Evolutionary conservation across 2,113 vertebrate genomes (phyloP), one percentile per base, ranked within the genome.

Genomic region (Sapajus apella): DNA sequence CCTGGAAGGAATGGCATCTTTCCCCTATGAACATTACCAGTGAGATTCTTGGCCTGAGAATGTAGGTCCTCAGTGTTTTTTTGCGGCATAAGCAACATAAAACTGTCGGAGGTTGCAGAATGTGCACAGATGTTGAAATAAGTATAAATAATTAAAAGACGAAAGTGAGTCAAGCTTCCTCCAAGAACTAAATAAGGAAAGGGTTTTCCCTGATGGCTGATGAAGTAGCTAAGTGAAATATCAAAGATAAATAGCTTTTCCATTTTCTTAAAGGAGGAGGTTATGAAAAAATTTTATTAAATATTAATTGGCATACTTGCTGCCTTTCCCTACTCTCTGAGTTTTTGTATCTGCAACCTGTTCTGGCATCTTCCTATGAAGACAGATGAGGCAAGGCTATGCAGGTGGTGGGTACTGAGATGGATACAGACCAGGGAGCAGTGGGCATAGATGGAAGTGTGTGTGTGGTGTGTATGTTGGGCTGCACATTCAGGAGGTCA

Each of bases 211-310:
- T 76, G 90, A 97, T 97, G 97, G 64, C 96, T 96, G 96, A 96
- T 87, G 92, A 97, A 98, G 97, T 96, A 98, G 91, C 94, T 98
- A 95, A 98, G 92, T 70, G 85, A 98, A 98, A 97, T 98, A 97
- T 97, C 96, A 98, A 98, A 98, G 93, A 91, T 70, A 98, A 96
- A 94, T 93, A 98, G 90, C 83, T 97, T 98, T 98, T 93, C 93
- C 90, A 90, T 94, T 87, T 92, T 80, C 97, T 92, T 52, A 56
- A 75, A 94, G 56, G 47, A 16, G 30, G 40, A 72, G 66, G 37
- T 56, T 84, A 66, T 77, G 37, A n/a, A 30, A 76, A 84, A 43
- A 30, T 91, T 86, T 73, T 96, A 97, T 97, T 95, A 96, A 87
- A 18, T 92, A 18, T 91, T 91, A 55, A 86, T 66, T 76, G 4